Conservation (phyloP, 30 jellyfish, hydroid and myxozoan species). For the Catostylus mosaicus region DNA sequence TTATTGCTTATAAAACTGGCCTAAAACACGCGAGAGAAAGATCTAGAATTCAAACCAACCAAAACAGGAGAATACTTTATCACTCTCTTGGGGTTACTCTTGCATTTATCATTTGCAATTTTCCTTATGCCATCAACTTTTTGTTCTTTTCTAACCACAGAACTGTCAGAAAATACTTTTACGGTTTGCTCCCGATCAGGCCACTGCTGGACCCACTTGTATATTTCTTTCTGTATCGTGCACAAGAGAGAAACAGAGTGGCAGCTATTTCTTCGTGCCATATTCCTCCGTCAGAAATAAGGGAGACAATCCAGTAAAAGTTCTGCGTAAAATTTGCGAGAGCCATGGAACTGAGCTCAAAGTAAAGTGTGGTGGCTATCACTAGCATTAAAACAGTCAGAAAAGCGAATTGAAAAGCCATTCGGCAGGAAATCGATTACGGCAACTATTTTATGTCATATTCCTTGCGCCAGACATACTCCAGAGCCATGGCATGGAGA, state of each 20-base stretch:
- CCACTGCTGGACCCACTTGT: constrained; percentile 37
- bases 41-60: constrained; percentile 5
- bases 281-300: neutral
- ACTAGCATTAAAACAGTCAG: too few species aligned
- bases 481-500: too few species aligned
- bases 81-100: constrained; percentile 31
- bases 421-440: too few species aligned
- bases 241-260: constrained; percentile 1
- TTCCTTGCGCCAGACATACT: too few species aligned
- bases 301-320: too few species aligned
- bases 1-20: constrained; percentile 12
- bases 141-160: constrained; percentile 10
- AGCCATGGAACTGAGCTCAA: too few species aligned
- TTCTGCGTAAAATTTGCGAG: too few species aligned
- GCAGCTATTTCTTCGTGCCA: constrained; percentile 1
- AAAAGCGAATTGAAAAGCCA: too few species aligned
- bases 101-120: constrained; percentile 18
- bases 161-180: constrained; percentile 14
- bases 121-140: constrained; percentile 38
- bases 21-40: neutral
- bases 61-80: neutral
- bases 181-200: constrained; percentile 25
- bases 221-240: constrained; percentile 20
- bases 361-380: too few species aligned
- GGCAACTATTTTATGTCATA: too few species aligned